Evolutionary conservation across 2,888 invertebrate genomes (phyloP).

Genomic region (Idaea aversata): DNA sequence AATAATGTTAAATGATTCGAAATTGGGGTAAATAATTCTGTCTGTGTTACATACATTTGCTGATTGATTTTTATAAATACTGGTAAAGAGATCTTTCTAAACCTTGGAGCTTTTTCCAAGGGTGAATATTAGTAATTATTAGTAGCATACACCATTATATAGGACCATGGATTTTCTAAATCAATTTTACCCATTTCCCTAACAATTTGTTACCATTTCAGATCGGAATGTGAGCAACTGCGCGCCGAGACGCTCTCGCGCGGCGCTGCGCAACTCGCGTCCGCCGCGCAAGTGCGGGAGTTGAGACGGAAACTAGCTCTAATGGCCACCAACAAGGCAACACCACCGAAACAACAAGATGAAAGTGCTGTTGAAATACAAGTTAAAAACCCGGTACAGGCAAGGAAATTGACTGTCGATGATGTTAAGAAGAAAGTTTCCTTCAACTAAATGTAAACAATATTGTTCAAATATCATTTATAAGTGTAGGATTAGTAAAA

Average conservation of each 20-base stretch:
- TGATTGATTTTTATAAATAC: background rate
- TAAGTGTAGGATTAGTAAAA: no score
- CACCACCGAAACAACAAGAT: slow-evolving; percentile 22
- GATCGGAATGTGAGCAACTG: slow-evolving; percentile 60
- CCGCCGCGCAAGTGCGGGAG: slow-evolving; percentile 60
- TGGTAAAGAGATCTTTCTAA: background rate
- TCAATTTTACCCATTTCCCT: background rate
- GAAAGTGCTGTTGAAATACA: slow-evolving; percentile 27
- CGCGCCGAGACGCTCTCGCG: slow-evolving; percentile 59
- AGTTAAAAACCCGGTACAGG: slow-evolving; percentile 31
- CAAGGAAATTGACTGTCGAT: slow-evolving; percentile 37
- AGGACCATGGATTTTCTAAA: no score
- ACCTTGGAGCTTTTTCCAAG: no score
- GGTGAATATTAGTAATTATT: no score
- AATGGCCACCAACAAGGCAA: slow-evolving; percentile 25
- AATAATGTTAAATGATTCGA: background rate
- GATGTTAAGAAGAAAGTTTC: slow-evolving; percentile 71
- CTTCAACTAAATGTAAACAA: slow-evolving; percentile 46
- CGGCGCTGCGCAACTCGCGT: slow-evolving; percentile 63
- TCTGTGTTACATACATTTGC: no score
- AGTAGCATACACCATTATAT: no score
- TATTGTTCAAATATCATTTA: no score
- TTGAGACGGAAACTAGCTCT: slow-evolving; percentile 59
- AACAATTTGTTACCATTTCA: slow-evolving; percentile 28
- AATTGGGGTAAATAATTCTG: no score